phyloP scores from a whole-genome alignment of 2,797 vertebrate genomes.

The Knipowitschia caucasica region DNA sequence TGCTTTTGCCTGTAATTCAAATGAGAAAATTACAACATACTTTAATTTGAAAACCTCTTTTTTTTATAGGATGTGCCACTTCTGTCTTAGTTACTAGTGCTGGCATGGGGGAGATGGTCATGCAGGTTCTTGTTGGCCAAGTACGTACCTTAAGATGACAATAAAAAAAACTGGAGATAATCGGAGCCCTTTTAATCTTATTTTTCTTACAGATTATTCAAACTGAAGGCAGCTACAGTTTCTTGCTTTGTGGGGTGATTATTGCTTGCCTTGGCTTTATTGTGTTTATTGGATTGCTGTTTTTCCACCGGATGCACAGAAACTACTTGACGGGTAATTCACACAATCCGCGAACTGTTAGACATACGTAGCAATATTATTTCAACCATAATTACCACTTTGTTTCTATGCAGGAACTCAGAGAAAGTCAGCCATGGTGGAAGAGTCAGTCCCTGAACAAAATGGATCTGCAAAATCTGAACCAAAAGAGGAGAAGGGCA shows the following conservation, averaged over 20 bases:
- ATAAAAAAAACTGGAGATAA: too few species aligned
- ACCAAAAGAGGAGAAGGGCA: conserved; percentile 32
- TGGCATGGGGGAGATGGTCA: conserved; percentile 92
- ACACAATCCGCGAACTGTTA: neutral
- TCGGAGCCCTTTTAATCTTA: neutral
- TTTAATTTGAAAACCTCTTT: too few species aligned
- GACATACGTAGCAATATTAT: neutral
- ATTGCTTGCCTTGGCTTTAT: conserved; percentile 85
- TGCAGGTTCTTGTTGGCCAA: conserved; percentile 91
- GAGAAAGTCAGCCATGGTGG: conserved; percentile 66
- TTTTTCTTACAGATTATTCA: conserved; percentile 81
- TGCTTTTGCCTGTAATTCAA: too few species aligned
- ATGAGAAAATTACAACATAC: too few species aligned
- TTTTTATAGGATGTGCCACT: conserved; percentile 86
- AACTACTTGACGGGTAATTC: conserved; percentile 82
- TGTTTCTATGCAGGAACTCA: conserved; percentile 55
- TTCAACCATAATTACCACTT: neutral
- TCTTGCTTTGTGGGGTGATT: conserved; percentile 90
- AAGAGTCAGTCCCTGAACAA: conserved; percentile 51
- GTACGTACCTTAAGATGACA: too few species aligned
- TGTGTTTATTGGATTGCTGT: conserved; percentile 84
- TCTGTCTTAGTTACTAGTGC: conserved; percentile 91
- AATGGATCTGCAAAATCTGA: conserved; percentile 42
- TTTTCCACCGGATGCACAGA: conserved; percentile 88
- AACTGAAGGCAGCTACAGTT: conserved; percentile 88